Evolutionary conservation across 2,797 vertebrate genomes (phyloP).

Genomic region (Epinephelus malabaricus): DNA sequence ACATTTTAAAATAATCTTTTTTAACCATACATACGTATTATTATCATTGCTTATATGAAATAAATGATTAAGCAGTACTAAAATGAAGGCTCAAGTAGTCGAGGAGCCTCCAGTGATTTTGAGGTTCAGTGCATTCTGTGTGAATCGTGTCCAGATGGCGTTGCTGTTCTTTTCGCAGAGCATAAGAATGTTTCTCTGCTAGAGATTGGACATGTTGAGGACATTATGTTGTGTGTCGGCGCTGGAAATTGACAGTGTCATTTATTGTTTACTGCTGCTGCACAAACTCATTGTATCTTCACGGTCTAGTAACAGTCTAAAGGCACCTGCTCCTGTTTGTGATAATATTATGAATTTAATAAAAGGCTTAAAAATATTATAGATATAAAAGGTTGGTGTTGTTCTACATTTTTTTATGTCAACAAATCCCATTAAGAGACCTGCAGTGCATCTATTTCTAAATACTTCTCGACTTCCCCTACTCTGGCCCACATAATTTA

Average conservation of each 20-base stretch:
- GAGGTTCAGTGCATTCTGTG: background rate
- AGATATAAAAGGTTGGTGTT: background rate
- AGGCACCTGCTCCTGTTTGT: background rate
- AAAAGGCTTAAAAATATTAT: background rate
- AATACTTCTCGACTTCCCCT: background rate
- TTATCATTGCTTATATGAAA: background rate
- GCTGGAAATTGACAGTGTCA: background rate
- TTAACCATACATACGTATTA: background rate
- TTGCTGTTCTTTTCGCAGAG: background rate
- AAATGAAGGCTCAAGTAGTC: background rate
- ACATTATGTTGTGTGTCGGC: background rate
- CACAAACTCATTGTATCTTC: background rate
- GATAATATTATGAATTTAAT: background rate
- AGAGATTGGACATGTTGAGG: background rate
- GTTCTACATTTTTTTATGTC: background rate
- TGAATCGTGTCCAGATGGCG: conserved; percentile 13
- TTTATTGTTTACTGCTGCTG: background rate
- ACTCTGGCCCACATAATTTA: background rate
- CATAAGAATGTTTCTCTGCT: conserved; percentile 7
- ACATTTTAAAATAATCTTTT: background rate
- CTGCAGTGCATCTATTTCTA: background rate
- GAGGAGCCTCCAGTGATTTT: background rate
- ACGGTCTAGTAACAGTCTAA: background rate
- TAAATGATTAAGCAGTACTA: background rate
- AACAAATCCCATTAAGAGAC: background rate